Percentiles rank a stretch among this genome's conserved stretches.
phyloP scores from a whole-genome alignment of 2,888 invertebrate species.

The Macaria notata region DNA sequence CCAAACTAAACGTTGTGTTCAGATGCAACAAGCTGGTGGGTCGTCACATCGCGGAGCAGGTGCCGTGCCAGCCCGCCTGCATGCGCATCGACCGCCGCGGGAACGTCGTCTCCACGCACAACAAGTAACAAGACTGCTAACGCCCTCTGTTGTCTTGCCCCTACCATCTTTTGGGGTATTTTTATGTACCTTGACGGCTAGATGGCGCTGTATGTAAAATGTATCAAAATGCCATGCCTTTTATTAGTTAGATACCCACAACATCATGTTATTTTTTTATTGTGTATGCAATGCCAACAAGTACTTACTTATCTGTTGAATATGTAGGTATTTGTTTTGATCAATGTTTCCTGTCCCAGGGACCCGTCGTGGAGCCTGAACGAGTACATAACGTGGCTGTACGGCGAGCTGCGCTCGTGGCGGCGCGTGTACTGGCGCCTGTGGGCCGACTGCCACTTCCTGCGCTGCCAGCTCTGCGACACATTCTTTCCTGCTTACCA shows the following conservation, averaged over 20 bases:
- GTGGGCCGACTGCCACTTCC: slow-evolving; percentile 95
- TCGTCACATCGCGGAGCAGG: slow-evolving; percentile 85
- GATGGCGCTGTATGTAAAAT: too few relatives aligned
- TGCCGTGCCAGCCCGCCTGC: slow-evolving; percentile 87
- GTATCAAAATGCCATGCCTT: too few relatives aligned
- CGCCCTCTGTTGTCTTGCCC: too few relatives aligned
- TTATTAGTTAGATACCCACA: too few relatives aligned
- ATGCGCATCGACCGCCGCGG: slow-evolving; percentile 89
- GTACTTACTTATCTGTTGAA: too few relatives aligned
- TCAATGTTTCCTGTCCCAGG: slow-evolving; percentile 51
- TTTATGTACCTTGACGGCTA: too few relatives aligned
- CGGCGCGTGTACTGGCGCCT: slow-evolving; percentile 95
- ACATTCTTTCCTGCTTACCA: slow-evolving; percentile 88
- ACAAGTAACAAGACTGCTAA: slow-evolving; percentile 69
- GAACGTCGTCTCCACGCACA: slow-evolving; percentile 86
- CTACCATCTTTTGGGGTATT: too few relatives aligned
- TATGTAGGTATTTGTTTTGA: slow-evolving; percentile 5
- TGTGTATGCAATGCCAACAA: too few relatives aligned
- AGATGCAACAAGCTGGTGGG: slow-evolving; percentile 89
- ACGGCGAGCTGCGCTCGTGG: slow-evolving; percentile 92
- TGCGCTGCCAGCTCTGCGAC: slow-evolving; percentile 91
- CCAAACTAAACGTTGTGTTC: slow-evolving; percentile 1
- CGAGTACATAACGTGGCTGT: slow-evolving; percentile 89
- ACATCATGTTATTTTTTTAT: too few relatives aligned
- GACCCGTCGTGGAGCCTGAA: slow-evolving; percentile 92